A percentile compares a stretch with the other conserved stretches of the same genome.
phyloP scores from a whole-genome alignment of 53 echinoderm and acorn worm species.

The Echinometra lucunter region DNA sequence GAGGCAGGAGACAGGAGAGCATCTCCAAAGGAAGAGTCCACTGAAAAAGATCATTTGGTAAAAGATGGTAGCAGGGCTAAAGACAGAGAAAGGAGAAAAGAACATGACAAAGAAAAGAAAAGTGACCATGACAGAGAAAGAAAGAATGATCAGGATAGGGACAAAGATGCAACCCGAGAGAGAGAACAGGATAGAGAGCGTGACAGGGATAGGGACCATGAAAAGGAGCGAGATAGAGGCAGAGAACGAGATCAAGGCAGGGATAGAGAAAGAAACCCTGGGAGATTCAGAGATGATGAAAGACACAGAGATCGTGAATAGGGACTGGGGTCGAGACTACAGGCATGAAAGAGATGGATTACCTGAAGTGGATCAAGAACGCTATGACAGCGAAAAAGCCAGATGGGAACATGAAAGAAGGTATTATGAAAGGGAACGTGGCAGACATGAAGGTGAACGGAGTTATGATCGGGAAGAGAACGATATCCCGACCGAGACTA shows the following conservation, averaged over 20 bases:
- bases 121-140: conserved; percentile 62
- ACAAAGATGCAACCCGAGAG: conserved; percentile 15
- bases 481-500: conserved; percentile 2
- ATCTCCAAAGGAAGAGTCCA: conserved; percentile 25
- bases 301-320: conserved; percentile 35
- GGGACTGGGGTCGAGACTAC: conserved; percentile 64
- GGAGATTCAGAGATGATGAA: conserved; percentile 27
- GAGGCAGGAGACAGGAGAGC: not conserved
- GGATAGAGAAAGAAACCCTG: conserved; percentile 18
- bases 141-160: conserved; percentile 63
- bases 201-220: conserved; percentile 30
- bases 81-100: conserved; percentile 50
- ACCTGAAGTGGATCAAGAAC: conserved; percentile 55
- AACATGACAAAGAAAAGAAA: conserved; percentile 56
- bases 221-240: conserved; percentile 14
- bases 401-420: conserved; percentile 69
- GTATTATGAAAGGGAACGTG: conserved; percentile 42
- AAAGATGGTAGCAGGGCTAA: conserved; percentile 25
- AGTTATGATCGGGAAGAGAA: conserved; percentile 49
- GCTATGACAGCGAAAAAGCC: conserved; percentile 46
- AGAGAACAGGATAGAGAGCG: conserved; percentile 14
- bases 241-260: conserved; percentile 47
- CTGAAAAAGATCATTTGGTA: not conserved
- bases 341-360: conserved; percentile 69
- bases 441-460: conserved; percentile 36